Base-by-base conservation (phyloP, 2,888 invertebrate genomes). In the Colostygia pectinataria region DNA sequence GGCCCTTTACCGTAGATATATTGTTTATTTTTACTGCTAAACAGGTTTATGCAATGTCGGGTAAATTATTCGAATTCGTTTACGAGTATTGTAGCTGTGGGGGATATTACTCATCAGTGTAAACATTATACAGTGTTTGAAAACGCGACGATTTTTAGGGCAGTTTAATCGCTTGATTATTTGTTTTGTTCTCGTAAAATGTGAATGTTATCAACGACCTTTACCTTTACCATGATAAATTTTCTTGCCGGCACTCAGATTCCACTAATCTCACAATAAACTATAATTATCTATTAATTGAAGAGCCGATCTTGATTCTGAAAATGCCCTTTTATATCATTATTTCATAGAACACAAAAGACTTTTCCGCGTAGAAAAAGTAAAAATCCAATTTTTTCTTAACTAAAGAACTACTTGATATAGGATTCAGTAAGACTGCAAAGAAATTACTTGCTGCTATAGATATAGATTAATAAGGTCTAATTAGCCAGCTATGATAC, bases 381-480 rank as follows among this genome's bases (percentile, higher is more conserved):
- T 3, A 15, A 15, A 3, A 15, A 15, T 15, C n/a, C n/a, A n/a
- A n/a, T 15, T 4, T 20, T 20, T 6, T 6, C 20, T 20, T 6
- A 20, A 20, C 2, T 20, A 20, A 20, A 4, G 20, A 24, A 24
- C 14, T 9, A 12, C 8, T 12, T 29, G 12, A n/a, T 28, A 29
- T 13, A 23, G 23, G 20, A 13, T 27, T 31, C 13, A 24, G 31
- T 7, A 24, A 40, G n/a, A 9, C 31, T 18, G 24, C 20, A 31
- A 31, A 24, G 13, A 9, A 31, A 24, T 39, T 29, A 29, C 63
- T 66, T 52, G 63, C 53, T 59, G 61, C 68, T 70, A 80, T 82
- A 80, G 78, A 82, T 80, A 75, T 63, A 72, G 77, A 79, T 83
- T 74, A 82, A 82, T 81, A 74, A 75, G 77, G 67, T 77, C 80